Evolutionary conservation across 2,113 vertebrate genomes (phyloP), one percentile per base, ranked within the genome.

Genomic region (Furnarius figulus): DNA sequence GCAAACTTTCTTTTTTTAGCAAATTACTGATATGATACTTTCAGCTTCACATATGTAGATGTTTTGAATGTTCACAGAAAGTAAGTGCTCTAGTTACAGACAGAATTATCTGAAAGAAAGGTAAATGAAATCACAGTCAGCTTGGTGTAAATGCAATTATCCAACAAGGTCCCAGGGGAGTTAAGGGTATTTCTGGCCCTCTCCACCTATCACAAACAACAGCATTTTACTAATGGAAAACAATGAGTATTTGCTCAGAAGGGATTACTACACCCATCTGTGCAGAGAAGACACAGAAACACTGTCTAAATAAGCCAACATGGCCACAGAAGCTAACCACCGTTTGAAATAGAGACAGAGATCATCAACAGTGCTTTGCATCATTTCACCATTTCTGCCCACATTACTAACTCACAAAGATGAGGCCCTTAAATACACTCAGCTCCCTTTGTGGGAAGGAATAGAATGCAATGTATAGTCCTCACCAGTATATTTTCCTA

Each of bases 291-390:
- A 35, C n/a, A 56, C 47, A 84, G 61, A 81, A 89, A 56, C 1
- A 4, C 40, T 87, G 6, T 44, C 85, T 86, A 33, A 94, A 88
- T 19, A 61, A 75, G 56, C 65, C 92, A 87, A 17, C 23, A 15
- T 7, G 25, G 76, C 92, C 93, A 93, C 93, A 95, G 70, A 74
- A 89, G 28, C 68, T 62, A 93, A 94, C 79, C 83, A 72, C 88
- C 67, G 23, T 33, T 75, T 75, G 58, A 90, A 90, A 71, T 6
- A 12, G 55, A 91, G 82, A 92, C 33, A 6, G 52, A 88, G 75
- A 55, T 44, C 46, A 77, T 90, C 78, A 96, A 72, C 49, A 17
- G 52, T 8, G 61, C 83, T 95, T 75, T 81, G 87, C 75, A 94
- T 95, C 63, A 74, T 75, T 80, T 89, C 71, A 86, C 40, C 55